Conservation (phyloP, 2,797 vertebrate species). For the Psittacula derbiana region DNA sequence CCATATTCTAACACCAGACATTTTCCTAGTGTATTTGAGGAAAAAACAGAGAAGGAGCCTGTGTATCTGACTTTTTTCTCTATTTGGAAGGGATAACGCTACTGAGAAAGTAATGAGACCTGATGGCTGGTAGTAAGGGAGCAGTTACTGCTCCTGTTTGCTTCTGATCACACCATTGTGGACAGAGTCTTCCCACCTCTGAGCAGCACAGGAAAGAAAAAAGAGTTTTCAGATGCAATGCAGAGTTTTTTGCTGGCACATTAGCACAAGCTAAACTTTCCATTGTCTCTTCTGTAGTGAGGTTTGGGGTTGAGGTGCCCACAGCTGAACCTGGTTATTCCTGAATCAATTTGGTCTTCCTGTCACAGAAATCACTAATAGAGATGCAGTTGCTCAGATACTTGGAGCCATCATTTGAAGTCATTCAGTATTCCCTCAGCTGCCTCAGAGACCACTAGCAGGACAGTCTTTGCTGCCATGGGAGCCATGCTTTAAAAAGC, state of each 20-base stretch:
- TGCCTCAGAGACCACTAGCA: background rate
- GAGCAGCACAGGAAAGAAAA: background rate
- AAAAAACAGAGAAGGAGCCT: background rate
- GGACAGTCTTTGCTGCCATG: background rate
- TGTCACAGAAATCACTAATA: background rate
- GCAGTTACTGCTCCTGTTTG: background rate
- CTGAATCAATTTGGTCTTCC: background rate
- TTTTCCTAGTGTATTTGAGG: background rate
- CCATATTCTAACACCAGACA: background rate
- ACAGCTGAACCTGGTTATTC: background rate
- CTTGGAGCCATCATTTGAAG: background rate
- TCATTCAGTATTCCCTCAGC: background rate
- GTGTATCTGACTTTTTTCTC: background rate
- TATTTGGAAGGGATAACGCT: accelerated
- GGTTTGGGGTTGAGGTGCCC: background rate
- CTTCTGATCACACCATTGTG: background rate
- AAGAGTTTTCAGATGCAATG: background rate
- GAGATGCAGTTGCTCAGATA: background rate
- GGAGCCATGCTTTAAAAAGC: background rate
- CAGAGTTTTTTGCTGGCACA: background rate
- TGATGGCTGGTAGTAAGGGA: background rate
- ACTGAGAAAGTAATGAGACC: background rate
- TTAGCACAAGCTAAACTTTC: background rate
- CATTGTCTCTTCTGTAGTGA: background rate
- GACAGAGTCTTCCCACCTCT: background rate